phyloP scores from a whole-genome alignment of 2,888 invertebrate species.

The Athalia rosae region DNA sequence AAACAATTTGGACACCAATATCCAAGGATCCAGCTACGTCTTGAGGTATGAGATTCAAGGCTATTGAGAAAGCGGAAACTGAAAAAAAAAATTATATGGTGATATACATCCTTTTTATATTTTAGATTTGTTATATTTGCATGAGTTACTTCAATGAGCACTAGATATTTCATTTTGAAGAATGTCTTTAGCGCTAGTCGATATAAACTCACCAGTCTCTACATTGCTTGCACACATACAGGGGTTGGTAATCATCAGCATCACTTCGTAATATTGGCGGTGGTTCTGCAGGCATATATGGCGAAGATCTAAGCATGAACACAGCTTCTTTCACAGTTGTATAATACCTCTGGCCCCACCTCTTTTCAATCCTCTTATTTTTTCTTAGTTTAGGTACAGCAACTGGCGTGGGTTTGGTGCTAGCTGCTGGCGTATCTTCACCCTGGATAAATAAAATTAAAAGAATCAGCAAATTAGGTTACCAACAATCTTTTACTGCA shows the following conservation, averaged over 20 bases:
- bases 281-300: slow-evolving; percentile 61
- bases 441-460: slow-evolving; percentile 1
- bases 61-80: slow-evolving; percentile 67
- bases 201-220: slow-evolving; percentile 65
- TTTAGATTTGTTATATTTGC: not conserved
- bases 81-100: slow-evolving; percentile 46
- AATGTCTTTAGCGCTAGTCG: not conserved
- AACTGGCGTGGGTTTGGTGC: not conserved
- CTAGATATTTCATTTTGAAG: not conserved
- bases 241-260: slow-evolving; percentile 50
- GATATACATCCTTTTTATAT: not conserved
- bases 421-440: not conserved
- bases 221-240: slow-evolving; percentile 63
- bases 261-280: slow-evolving; percentile 57
- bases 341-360: slow-evolving; percentile 62
- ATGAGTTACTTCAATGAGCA: not conserved
- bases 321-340: slow-evolving; percentile 62
- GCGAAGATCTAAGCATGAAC: slow-evolving; percentile 57
- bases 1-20: slow-evolving; percentile 68
- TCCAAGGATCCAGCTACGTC: slow-evolving; percentile 69
- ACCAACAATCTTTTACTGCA: not conserved
- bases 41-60: slow-evolving; percentile 63
- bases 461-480: not conserved
- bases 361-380: slow-evolving; percentile 57
- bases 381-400: slow-evolving; percentile 59